Percentiles rank a stretch among this genome's conserved stretches.
Evolutionary conservation across 1,140 invertebrate species (phyloP).

Genomic region (Eciton burchellii): DNA sequence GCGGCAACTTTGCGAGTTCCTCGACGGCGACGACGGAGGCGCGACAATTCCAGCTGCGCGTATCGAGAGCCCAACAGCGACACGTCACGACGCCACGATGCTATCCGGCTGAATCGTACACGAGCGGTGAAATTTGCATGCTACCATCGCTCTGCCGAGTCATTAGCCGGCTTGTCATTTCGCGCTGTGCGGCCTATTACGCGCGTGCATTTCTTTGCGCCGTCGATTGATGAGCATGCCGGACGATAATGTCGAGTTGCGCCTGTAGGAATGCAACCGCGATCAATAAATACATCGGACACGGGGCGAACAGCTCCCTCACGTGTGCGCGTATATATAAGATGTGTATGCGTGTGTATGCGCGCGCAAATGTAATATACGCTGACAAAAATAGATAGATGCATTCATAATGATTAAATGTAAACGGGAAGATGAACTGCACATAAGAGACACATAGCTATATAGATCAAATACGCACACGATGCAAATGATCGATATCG

Average conservation of each 20-base stretch:
- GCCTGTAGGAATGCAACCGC: neutral
- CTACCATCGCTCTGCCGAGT: constrained; percentile 33
- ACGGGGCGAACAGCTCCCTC: neutral
- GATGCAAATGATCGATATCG: neutral
- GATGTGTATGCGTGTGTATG: neutral
- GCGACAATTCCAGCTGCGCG: constrained; percentile 50
- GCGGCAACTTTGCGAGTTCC: constrained; percentile 54
- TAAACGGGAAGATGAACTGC: constrained; percentile 18
- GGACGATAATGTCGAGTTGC: neutral
- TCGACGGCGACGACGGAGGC: constrained; percentile 41
- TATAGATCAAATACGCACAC: neutral
- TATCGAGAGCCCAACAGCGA: constrained; percentile 56
- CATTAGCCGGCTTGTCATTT: constrained; percentile 50
- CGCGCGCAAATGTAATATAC: neutral
- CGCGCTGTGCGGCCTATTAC: constrained; percentile 35
- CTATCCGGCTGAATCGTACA: constrained; percentile 44
- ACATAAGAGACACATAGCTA: neutral
- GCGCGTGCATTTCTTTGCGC: constrained; percentile 49
- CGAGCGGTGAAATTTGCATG: constrained; percentile 53
- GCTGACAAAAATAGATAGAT: neutral
- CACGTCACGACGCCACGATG: constrained; percentile 43
- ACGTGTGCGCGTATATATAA: too few species aligned
- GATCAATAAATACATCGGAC: neutral
- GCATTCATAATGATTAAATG: neutral
- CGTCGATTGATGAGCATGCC: constrained; percentile 34